A percentile compares a stretch with the other conserved stretches of the same genome.
Conservation (phyloP, 2,113 vertebrate species). For the Campylomormyrus tamandua region DNA sequence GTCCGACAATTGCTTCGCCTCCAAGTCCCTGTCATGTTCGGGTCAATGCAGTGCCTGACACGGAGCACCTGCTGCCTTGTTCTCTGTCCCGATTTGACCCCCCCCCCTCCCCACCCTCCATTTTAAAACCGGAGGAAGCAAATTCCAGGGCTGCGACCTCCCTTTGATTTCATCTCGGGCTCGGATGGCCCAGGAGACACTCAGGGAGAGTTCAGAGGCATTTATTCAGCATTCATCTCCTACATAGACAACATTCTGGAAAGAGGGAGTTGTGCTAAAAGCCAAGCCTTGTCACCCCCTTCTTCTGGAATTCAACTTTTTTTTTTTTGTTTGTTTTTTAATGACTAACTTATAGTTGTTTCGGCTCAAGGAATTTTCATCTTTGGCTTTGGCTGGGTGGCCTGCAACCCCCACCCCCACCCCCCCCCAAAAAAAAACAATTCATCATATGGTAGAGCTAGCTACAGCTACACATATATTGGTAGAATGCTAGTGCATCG, state of each 20-base stretch:
- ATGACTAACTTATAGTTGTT: not conserved
- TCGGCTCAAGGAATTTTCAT: not conserved
- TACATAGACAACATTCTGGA: not conserved
- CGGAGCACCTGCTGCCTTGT: not conserved
- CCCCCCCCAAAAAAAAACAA: not conserved
- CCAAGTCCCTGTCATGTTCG: not conserved
- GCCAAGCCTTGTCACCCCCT: not conserved
- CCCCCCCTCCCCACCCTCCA: not conserved
- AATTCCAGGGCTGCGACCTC: not conserved
- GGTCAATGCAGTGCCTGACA: not conserved
- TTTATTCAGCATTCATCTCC: not conserved
- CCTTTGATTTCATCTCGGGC: not conserved
- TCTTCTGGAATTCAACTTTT: not conserved
- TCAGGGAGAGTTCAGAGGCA: not conserved
- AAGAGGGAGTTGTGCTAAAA: slow-evolving; percentile 3
- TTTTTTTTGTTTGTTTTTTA: not conserved
- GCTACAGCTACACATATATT: not conserved
- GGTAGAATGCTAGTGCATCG: not conserved
- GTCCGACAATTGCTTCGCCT: not conserved
- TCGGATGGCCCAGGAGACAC: not conserved
- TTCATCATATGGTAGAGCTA: not conserved
- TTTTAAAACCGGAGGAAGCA: not conserved
- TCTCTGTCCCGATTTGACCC: not conserved
- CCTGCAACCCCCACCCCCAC: not conserved
- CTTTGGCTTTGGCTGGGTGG: not conserved